A percentile compares a stretch with the other conserved stretches of the same genome.
Evolutionary conservation across 2,888 invertebrate genomes (phyloP).

Genomic region (Cyrtodaria siliqua): DNA sequence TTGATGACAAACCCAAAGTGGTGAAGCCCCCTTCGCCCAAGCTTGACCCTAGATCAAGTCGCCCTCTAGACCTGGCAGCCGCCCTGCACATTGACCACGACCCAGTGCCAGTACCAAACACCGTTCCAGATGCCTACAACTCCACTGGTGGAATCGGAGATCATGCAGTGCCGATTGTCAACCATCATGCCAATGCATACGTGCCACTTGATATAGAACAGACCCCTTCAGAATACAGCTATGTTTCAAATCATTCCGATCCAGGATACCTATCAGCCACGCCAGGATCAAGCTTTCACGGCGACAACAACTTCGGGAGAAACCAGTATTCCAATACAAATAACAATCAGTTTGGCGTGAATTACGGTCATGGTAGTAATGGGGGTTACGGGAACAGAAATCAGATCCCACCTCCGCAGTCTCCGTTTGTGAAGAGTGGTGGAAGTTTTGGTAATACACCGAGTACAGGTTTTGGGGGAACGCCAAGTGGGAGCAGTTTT

Average conservation of each 20-base stretch:
- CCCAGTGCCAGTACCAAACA: constrained; percentile 24
- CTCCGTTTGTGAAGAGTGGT: constrained; percentile 37
- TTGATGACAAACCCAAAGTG: constrained; percentile 73
- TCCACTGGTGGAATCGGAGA: constrained; percentile 30
- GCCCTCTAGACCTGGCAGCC: constrained; percentile 42
- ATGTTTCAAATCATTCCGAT: constrained; percentile 56
- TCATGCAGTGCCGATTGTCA: constrained; percentile 16
- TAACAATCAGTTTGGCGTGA: constrained; percentile 48
- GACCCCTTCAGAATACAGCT: constrained; percentile 63
- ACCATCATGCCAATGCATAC: not conserved
- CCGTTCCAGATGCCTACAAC: constrained; percentile 27
- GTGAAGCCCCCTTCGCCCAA: constrained; percentile 59
- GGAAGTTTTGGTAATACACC: constrained; percentile 39
- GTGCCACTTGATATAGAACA: constrained; percentile 46
- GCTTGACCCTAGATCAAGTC: constrained; percentile 63
- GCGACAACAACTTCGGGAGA: constrained; percentile 36
- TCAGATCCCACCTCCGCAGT: constrained; percentile 34
- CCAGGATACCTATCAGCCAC: constrained; percentile 61
- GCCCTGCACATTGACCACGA: constrained; percentile 62
- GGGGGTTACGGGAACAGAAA: constrained; percentile 43
- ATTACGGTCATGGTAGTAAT: constrained; percentile 24
- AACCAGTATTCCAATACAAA: constrained; percentile 40
- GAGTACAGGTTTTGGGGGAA: constrained; percentile 22
- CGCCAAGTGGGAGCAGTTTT: constrained; percentile 31
- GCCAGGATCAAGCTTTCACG: constrained; percentile 55